Conservation (phyloP, 2,113 vertebrate species). For the Axis porcinus region DNA sequence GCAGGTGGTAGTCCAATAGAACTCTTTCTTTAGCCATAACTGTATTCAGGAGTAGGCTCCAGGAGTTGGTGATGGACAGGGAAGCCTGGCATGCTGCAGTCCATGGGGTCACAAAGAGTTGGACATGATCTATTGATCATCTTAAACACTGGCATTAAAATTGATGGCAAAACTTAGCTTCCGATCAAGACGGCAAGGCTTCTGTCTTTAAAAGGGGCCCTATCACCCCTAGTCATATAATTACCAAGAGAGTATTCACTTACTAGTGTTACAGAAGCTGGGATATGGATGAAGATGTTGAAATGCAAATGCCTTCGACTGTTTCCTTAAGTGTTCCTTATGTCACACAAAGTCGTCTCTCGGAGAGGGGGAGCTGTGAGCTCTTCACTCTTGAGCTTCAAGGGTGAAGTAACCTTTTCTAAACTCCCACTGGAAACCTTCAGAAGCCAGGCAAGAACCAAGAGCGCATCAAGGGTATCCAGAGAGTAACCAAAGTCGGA, state of each 20-base stretch:
- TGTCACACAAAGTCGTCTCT: neutral
- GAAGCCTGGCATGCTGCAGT: neutral
- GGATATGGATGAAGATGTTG: neutral
- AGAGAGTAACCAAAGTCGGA: neutral
- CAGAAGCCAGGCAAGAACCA: neutral
- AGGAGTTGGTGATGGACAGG: neutral
- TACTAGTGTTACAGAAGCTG: neutral
- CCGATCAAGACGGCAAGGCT: neutral
- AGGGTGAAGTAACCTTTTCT: neutral
- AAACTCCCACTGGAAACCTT: neutral
- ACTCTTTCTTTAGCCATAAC: neutral
- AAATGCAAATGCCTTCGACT: neutral
- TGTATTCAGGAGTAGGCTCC: neutral
- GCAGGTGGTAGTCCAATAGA: neutral
- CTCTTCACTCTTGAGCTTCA: too few relatives aligned
- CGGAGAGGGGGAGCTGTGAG: neutral
- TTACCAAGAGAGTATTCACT: neutral
- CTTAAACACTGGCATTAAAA: neutral
- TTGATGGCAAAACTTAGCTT: neutral
- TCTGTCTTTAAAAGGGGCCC: neutral
- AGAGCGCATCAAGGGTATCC: neutral
- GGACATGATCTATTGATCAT: neutral
- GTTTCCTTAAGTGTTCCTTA: neutral
- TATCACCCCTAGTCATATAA: neutral
- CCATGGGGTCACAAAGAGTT: neutral